phyloP scores from a whole-genome alignment of 2,113 vertebrate species.

The Phrynosoma platyrhinos region DNA sequence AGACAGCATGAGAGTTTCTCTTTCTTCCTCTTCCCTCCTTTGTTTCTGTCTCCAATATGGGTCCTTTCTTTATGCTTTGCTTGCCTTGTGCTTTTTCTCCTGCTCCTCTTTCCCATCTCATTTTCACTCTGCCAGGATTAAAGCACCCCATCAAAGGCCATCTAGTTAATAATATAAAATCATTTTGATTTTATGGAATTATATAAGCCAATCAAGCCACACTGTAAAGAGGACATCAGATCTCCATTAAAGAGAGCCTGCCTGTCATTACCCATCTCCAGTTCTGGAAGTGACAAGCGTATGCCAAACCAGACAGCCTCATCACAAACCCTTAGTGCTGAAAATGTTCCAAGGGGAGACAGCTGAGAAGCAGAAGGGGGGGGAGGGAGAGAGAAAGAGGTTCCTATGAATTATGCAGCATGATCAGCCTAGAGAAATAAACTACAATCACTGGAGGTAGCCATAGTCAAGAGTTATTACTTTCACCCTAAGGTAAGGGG shows the following conservation, averaged over 20 bases:
- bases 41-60: no score
- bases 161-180: constrained; percentile 27
- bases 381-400: no score
- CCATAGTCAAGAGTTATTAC: neutral
- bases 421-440: neutral
- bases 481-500: neutral
- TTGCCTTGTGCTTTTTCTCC: neutral
- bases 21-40: neutral
- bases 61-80: no score
- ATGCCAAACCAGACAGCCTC: neutral
- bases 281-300: neutral
- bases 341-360: neutral
- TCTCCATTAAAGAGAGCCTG: constrained; percentile 4
- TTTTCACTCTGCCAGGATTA: constrained; percentile 35
- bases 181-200: constrained; percentile 16
- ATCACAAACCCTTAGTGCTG: constrained; percentile 16
- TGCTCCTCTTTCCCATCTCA: neutral
- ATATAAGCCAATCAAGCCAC: neutral
- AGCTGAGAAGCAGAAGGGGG: neutral
- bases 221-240: rapidly evolving
- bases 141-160: constrained; percentile 30
- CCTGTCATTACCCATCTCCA: constrained; percentile 6
- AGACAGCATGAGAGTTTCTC: neutral
- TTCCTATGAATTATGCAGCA: neutral
- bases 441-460: neutral